A percentile compares a stretch with the other conserved stretches of the same genome.
These are phyloP conservation scores for Myocastor coypus DNA, from an alignment of 2,113 vertebrate genomes.

Conservation along the genomic window DNA sequence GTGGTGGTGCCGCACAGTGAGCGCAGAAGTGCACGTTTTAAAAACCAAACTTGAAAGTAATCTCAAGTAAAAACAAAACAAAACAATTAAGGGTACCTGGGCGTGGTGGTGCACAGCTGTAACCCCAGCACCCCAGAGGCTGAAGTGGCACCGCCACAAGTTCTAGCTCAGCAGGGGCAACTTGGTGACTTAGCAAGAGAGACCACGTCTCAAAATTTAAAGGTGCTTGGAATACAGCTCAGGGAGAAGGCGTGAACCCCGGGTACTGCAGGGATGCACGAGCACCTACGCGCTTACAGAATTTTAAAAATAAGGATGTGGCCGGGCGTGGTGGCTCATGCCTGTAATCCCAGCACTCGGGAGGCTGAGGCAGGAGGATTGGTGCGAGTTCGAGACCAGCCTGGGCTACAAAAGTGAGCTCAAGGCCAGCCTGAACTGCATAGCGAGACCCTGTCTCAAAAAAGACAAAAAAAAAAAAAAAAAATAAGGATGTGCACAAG, in stretches of 20 bases:
- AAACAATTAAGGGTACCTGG: neutral
- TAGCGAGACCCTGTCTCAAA: no score
- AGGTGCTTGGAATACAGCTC: neutral
- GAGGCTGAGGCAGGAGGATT: no score
- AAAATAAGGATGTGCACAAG: neutral
- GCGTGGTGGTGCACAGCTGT: neutral
- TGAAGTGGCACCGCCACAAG: neutral
- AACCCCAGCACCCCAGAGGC: neutral
- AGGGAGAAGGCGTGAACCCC: neutral
- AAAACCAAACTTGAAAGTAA: conserved; percentile 48
- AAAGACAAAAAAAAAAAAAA: no score
- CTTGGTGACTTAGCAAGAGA: neutral
- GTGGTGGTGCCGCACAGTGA: neutral
- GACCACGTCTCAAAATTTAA: neutral
- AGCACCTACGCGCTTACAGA: neutral
- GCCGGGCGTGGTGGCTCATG: no score
- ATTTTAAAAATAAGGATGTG: neutral
- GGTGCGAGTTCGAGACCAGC: no score
- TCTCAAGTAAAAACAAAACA: neutral
- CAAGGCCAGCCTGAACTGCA: no score
- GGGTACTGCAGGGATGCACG: neutral
- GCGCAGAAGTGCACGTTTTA: neutral
- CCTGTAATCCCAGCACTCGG: no score
- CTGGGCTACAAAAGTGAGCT: no score
- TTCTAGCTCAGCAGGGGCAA: neutral